These are phyloP conservation scores for Acinonyx jubatus DNA, from an alignment of 2,113 vertebrate species.

Conservation along the genomic window DNA sequence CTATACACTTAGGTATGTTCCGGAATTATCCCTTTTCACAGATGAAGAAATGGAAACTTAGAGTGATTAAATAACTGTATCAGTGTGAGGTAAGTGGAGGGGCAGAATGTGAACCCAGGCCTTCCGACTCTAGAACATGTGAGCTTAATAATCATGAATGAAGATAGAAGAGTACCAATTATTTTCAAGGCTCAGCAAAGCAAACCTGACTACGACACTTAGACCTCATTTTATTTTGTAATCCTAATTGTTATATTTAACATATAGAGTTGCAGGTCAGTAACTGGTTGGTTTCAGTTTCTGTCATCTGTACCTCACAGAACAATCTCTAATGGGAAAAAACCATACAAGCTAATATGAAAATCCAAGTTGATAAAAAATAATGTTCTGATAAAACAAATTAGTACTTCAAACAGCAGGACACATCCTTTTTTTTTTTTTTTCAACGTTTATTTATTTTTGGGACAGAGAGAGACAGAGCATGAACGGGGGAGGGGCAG, in stretches of 20 bases:
- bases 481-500: no score
- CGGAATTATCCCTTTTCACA: conserved; percentile 8
- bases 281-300: conserved; percentile 40
- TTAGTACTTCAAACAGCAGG: neutral
- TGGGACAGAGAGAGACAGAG: no score
- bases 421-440: neutral
- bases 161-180: conserved; percentile 45
- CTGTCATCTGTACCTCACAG: conserved; percentile 42
- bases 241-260: conserved; percentile 3
- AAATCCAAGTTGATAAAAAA: conserved; percentile 44
- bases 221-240: neutral
- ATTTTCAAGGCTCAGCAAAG: conserved; percentile 38
- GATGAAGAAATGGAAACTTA: neutral
- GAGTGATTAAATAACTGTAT: neutral
- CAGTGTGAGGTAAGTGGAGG: neutral
- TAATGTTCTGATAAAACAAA: conserved; percentile 14
- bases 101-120: neutral
- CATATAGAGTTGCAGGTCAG: neutral
- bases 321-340: conserved; percentile 50
- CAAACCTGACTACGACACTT: neutral
- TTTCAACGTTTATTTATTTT: no score
- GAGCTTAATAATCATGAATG: neutral
- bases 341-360: conserved; percentile 11
- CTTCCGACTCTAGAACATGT: neutral
- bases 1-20: neutral